Evolutionary conservation across 2,797 vertebrate genomes (phyloP).

Genomic region (Coendou prehensilis): DNA sequence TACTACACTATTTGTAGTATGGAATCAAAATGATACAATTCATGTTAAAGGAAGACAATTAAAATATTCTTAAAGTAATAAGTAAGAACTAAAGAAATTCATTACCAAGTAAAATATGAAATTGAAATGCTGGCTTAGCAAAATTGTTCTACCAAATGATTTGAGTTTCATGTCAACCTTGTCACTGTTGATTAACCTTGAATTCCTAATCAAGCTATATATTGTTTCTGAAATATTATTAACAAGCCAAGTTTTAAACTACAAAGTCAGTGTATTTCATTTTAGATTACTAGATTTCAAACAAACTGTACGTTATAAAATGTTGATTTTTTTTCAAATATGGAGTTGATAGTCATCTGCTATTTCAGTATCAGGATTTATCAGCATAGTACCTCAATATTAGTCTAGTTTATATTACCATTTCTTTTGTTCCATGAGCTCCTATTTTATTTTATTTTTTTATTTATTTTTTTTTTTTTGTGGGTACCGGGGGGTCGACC

Average conservation of each 20-base stretch:
- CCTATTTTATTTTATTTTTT: no score
- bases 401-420: slow-evolving; percentile 74
- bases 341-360: slow-evolving; percentile 63
- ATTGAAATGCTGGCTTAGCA: background rate
- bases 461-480: no score
- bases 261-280: background rate
- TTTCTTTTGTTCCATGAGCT: slow-evolving; percentile 84
- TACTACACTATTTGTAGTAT: background rate
- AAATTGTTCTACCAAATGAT: background rate
- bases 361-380: slow-evolving; percentile 70
- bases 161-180: background rate
- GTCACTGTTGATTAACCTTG: background rate
- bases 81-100: background rate
- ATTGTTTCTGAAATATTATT: slow-evolving; percentile 32
- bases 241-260: background rate
- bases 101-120: slow-evolving; percentile 19
- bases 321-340: slow-evolving; percentile 58
- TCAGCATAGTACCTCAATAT: slow-evolving; percentile 68
- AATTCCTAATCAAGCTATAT: background rate
- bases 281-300: slow-evolving; percentile 57
- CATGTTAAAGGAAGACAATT: background rate
- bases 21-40: background rate
- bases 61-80: slow-evolving; percentile 36
- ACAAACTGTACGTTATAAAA: background rate
- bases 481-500: no score